phyloP scores from a whole-genome alignment of 2,113 vertebrate genomes.

The Cnemophilus loriae region DNA sequence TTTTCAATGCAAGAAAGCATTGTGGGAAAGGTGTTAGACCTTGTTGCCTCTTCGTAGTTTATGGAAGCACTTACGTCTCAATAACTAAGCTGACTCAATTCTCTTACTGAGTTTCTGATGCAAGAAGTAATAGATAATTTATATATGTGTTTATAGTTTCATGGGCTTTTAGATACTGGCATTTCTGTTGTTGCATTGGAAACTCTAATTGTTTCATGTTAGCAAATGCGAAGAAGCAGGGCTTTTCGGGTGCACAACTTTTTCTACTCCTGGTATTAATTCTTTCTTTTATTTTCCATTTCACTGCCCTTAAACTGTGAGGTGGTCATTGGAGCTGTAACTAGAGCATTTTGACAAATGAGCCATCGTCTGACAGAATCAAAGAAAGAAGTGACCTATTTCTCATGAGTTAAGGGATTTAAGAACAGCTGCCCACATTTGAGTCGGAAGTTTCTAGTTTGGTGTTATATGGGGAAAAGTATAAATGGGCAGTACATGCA shows the following conservation, averaged over 20 bases:
- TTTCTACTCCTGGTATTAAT: neutral
- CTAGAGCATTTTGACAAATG: neutral
- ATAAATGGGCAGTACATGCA: neutral
- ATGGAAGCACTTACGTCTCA: neutral
- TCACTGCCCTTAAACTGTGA: neutral
- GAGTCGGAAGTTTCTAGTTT: neutral
- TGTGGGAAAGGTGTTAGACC: neutral
- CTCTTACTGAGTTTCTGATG: neutral
- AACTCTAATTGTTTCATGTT: neutral
- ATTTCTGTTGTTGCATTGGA: neutral
- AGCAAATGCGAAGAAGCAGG: neutral
- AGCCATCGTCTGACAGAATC: neutral
- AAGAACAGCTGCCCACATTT: neutral
- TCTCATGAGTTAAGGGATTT: neutral
- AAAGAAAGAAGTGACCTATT: neutral
- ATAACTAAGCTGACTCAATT: neutral
- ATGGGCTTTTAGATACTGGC: neutral
- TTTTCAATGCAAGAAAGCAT: neutral
- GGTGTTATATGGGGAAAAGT: neutral
- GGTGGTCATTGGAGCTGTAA: neutral
- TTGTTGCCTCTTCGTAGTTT: neutral
- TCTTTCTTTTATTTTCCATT: slow-evolving; percentile 2
- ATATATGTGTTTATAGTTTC: neutral
- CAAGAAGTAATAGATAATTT: neutral
- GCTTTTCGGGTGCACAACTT: neutral